A percentile compares a stretch with the other conserved stretches of the same genome.
Evolutionary conservation across 2,888 invertebrate genomes (phyloP).

Genomic region (Mycogona germanica): DNA sequence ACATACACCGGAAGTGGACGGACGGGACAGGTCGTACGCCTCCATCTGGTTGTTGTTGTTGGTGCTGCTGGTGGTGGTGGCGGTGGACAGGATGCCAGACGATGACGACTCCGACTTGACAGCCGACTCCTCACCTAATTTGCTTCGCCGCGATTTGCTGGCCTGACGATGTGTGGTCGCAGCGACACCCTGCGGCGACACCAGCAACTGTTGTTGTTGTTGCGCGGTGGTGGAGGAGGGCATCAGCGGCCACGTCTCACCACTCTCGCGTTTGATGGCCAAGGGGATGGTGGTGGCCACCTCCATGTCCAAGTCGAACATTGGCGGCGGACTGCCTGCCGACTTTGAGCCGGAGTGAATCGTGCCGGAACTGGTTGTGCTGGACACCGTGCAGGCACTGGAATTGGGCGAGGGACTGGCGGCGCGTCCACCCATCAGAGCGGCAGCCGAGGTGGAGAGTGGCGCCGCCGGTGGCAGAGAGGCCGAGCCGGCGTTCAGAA

Average conservation of each 20-base stretch:
- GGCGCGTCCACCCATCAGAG: not conserved
- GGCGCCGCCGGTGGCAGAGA: not conserved
- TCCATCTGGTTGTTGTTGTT: slow-evolving; percentile 1
- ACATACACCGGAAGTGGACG: slow-evolving; percentile 10
- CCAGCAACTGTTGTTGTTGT: too few relatives aligned
- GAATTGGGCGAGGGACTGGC: slow-evolving; percentile 2
- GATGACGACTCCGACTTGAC: too few relatives aligned
- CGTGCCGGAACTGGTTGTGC: slow-evolving; percentile 17
- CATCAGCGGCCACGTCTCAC: not conserved
- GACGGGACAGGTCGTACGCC: slow-evolving; percentile 10
- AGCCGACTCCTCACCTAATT: too few relatives aligned
- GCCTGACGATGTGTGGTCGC: too few relatives aligned
- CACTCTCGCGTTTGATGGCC: not conserved
- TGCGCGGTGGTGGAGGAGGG: too few relatives aligned
- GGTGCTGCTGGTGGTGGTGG: not conserved
- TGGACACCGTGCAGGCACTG: slow-evolving; percentile 13
- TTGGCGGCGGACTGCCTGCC: not conserved
- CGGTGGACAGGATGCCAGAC: too few relatives aligned
- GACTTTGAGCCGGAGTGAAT: slow-evolving; percentile 12
- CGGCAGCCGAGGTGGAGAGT: too few relatives aligned
- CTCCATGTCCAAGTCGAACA: not conserved
- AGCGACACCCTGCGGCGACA: too few relatives aligned
- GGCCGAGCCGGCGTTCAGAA: not conserved
- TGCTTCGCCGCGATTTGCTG: too few relatives aligned
- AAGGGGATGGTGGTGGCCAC: not conserved